Base-by-base conservation (phyloP, 2,113 vertebrate genomes). In the Trichechus manatus region DNA sequence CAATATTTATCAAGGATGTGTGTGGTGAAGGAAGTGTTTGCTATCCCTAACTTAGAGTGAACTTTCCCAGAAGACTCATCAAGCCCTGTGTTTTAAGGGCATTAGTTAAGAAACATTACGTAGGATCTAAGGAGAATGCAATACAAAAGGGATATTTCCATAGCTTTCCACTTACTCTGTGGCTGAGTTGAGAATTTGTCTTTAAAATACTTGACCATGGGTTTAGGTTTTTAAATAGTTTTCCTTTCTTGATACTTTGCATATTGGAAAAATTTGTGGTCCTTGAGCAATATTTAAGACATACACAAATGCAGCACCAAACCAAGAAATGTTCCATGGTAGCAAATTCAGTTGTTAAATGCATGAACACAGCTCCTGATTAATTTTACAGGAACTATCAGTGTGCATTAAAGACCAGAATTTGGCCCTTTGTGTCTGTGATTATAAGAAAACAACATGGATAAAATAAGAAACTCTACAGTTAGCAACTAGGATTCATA, bases 321-420 rank as follows among this genome's bases (percentile, higher is more conserved):
- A 50, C 91, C 91, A 68, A 87, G n/a, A 89, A 97, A 64, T 83
- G 80, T 64, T 95, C 68, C 42, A 31, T 9, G 79, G 68, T 44
- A 89, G 83, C 80, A 95, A 93, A 97, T 92, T 89, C 42, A 25
- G 22, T 63, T 90, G 84, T 94, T 81, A 90, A 96, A 96, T 97
- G 91, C 75, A 78, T 33, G 81, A 75, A 78, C 95, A 97, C 80
- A 92, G 61, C 27, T 92, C 53, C 80, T 92, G 80, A 92, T 94
- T 87, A 94, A 77, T 89, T 77, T 95, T 85, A 92, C 56, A 89
- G 80, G 53, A 74, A 92, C 61, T 92, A 89, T 96, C 96, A 84
- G 6, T 64, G 33, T 94, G 93, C 91, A 97, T 96, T 92, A 59
- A 89, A 93, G 80, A 93, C 19, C n/a, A 93, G 61, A 92, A 86